A percentile compares a stretch with the other conserved stretches of the same genome.
phyloP scores from a whole-genome alignment of 2,797 vertebrate genomes.

The Novumbra hubbsi region DNA sequence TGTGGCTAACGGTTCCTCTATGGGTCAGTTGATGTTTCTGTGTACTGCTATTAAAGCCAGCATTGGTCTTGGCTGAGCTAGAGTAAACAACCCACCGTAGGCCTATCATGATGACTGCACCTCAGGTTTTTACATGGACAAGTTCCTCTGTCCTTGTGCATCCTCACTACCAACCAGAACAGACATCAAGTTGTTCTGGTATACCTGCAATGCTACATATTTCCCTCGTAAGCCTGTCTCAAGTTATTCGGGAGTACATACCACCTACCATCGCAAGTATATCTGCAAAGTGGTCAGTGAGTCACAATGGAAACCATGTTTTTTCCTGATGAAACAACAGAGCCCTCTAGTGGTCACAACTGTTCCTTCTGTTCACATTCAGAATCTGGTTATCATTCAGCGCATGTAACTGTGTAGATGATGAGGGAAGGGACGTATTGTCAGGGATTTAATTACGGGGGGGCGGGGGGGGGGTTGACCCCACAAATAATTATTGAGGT shows the following conservation, averaged over 20 bases:
- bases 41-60: not conserved
- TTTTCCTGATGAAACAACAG: slow-evolving; percentile 25
- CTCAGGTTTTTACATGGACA: not conserved
- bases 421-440: not conserved
- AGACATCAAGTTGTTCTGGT: not conserved
- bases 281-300: not conserved
- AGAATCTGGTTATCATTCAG: not conserved
- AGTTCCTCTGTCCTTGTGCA: not conserved
- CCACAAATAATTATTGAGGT: too few relatives aligned
- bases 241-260: not conserved
- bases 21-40: not conserved
- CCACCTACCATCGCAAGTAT: not conserved
- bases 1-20: not conserved
- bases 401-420: not conserved
- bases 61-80: not conserved
- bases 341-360: slow-evolving; percentile 45
- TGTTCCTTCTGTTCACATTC: not conserved
- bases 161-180: not conserved
- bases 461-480: too few relatives aligned
- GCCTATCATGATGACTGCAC: not conserved
- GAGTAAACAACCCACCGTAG: not conserved
- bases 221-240: not conserved
- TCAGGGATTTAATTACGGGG: too few relatives aligned
- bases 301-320: not conserved
- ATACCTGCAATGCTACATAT: too few relatives aligned